Evolutionary conservation across 2,797 vertebrate species (phyloP), one percentile per base, ranked within the genome.

Genomic region (Pygocentrus nattereri): DNA sequence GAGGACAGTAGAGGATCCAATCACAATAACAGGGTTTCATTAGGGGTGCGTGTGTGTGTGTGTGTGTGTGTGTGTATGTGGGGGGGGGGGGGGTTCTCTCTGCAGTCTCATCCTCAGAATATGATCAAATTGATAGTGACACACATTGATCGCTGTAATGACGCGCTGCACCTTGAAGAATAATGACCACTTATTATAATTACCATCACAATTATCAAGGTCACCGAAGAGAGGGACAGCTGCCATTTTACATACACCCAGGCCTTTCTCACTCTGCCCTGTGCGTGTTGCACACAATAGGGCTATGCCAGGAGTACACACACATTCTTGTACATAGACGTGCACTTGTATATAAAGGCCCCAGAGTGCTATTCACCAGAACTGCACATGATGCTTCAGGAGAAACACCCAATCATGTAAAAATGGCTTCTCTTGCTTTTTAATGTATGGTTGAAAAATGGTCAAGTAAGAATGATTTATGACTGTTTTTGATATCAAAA

Each of bases 181-280:
- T 93, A 94, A 93, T 92, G 92, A 93, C 92, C 93, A 93, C 93
- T 94, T 94, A 94, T 94, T 93, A 91, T 94, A 95, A 94, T 94
- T 94, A 94, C 93, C 89, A 76, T 93, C 92, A 91, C 92, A 91
- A 93, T 94, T 93, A 94, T 93, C 91, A 94, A 94, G 93, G 93
- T 94, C 92, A 93, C 88, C 79, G 74, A 88, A 90, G 90, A 90
- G 87, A 90, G 91, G 89, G 91, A 92, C 87, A 84, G 79, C 86
- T 78, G 91, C 90, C 91, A 88, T 82, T 88, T 89, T 89, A 89
- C 88, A 89, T 47, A 16, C 65, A 58, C 59, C 34, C 16, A 54
- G 65, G 38, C 34, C 65, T 23, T 68, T 65, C 30, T 52, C 74
- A n/a, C 56, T 41, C 41, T 76, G 15, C 23, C n/a, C 52, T 52